Base-by-base conservation (phyloP, 2,113 vertebrate species). In the Sminthopsis crassicaudata region DNA sequence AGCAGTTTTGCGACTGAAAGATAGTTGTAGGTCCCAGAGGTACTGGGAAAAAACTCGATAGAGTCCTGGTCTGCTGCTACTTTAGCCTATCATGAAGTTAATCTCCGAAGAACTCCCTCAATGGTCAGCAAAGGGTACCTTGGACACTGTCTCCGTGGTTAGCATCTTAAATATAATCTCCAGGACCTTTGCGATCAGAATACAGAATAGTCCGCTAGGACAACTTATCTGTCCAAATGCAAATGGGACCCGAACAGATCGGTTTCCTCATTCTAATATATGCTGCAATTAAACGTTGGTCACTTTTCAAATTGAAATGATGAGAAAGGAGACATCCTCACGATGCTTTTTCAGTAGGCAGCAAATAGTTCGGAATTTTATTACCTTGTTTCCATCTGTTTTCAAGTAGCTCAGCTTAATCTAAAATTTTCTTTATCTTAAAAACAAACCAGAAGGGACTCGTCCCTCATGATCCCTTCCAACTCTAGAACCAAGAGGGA, bases 11-110 rank as follows among this genome's bases (percentile, higher is more conserved):
- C 6, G 1, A 9, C 16, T 84, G 67, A 84, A 84, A 84, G 67
- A 42, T 84, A 84, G 30, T 36, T n/a, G 36, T 19, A 76, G 30
- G 16, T 67, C 30, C 60, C 60, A 53, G 53, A 36, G 36, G 19
- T 53, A 76, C n/a, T 48, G 30, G 53, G 36, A 14, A 55, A 42
- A 42, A 48, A 57, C 10, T 46, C 9, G 1, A 14, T 11, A 23
- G 88, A 27, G 54, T 6, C 27, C 24, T 1, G 6, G 30, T 36
- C 1, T n/a, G 46, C 6, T 25, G 76, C 36, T 24, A 84, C 24
- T 26, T 90, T 51, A 10, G 46, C 89, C 92, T 19, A 88, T 92
- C 54, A 76, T 89, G 27, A 55, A 89, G 42, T 94, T 91, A 93
- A 53, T 97, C 16, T 9, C 51, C 50, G 26, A n/a, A 11, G 91